Evolutionary conservation across 1,140 invertebrate genomes (phyloP), one percentile per base, ranked within the genome.

Genomic region (Brachionus sp.): DNA sequence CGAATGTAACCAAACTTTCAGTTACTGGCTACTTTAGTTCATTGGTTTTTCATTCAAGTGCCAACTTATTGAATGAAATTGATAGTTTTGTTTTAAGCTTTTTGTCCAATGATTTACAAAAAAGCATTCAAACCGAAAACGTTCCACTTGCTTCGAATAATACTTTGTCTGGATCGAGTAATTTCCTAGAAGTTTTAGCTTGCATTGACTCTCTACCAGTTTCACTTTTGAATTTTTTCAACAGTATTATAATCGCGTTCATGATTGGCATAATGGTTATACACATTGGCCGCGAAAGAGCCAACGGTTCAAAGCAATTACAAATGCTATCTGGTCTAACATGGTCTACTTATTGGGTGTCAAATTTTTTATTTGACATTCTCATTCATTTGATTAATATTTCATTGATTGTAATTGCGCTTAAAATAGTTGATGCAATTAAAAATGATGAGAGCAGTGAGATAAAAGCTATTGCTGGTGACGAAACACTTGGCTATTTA

Each of bases 361-460:
- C 90, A 77, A 90, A 90, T 82, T 92, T 90, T 85, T 80, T 89
- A 13, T 93, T 66, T 33, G 64, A 83, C 19, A 29, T 83, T 9
- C 7, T 80, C 12, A 80, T 80, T 7, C 62, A 66, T 62, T 66
- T 80, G 6, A 80, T 80, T 12, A 80, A 80, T 25, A 66, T 66
- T 23, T 39, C 77, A n/a, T 62, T 80, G 19, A 80, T 80, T n/a
- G 77, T 80, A 66, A 80, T 80, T 42, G 35, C 23, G n/a, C 39
- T 80, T 19, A 66, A 57, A 62, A 62, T 80, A 37, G 77, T 80
- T 16, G 62, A 80, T 44, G 46, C 33, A 35, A 62, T 62, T 29
- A 57, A 66, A 53, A 64, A 66, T 44, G 77, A 80, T 42, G 25
- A 19, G 2, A 62, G 0, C 9, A 80, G 50, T 62, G 77, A 80